Evolutionary conservation across 2,888 invertebrate species (phyloP).

Genomic region (Stenolophus ochropezus): DNA sequence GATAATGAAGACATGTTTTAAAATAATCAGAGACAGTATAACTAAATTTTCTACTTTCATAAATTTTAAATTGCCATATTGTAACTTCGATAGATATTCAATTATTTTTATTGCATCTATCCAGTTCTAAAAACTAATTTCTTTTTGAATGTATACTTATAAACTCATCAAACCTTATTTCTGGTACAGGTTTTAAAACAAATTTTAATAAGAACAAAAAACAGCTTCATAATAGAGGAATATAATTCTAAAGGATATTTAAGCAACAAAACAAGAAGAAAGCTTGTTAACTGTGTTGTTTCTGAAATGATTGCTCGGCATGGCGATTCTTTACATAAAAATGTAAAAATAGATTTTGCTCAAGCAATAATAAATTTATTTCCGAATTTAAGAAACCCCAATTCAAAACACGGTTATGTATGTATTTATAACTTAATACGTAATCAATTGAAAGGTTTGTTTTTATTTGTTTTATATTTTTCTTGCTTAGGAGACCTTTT

Average conservation of each 20-base stretch:
- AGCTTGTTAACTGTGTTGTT: background rate
- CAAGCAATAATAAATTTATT: background rate
- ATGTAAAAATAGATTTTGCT: background rate
- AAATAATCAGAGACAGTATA: background rate
- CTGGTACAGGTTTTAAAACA: background rate
- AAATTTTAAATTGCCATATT: background rate
- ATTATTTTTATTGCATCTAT: slow-evolving; percentile 5
- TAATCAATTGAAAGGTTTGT: background rate
- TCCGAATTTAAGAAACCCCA: background rate
- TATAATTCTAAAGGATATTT: background rate
- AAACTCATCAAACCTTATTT: background rate
- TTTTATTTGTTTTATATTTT: background rate
- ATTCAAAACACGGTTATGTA: background rate
- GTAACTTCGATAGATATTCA: background rate
- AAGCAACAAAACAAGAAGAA: background rate
- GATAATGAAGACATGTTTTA: background rate
- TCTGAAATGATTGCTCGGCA: background rate
- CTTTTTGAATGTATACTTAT: background rate
- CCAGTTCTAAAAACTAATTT: background rate
- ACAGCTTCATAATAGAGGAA: background rate
- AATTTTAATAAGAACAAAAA: background rate
- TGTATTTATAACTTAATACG: background rate
- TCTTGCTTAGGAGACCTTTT: background rate
- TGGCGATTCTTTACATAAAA: background rate
- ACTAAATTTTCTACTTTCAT: background rate